Base-by-base conservation (phyloP, 2,888 invertebrate genomes). In the Spicauda simplicius region DNA sequence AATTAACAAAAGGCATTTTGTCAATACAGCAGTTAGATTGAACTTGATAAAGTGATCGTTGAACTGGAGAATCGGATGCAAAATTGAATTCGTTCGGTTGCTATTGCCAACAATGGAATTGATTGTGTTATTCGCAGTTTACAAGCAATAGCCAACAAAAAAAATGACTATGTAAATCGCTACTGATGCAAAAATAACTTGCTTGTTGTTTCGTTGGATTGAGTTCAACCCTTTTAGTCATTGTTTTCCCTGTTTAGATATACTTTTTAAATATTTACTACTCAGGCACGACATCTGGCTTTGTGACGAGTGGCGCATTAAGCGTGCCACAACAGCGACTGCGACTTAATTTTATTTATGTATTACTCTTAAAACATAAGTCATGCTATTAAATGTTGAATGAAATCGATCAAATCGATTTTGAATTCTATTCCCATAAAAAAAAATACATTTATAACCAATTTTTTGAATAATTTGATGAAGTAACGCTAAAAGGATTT, bases 111-210 rank as follows among this genome's bases (percentile, higher is more conserved):
- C 69, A 69, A 68, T 76, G 77, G 69, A 82, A 85, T 84, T 81
- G 80, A 86, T 86, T 85, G 73, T 73, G 73, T 80, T 80, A 78
- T 84, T 84, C 83, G 83, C 82, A 84, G 84, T 80, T 83, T 83
- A 84, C 82, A 81, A 81, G 80, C 77, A 77, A 75, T 70, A 69
- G 74, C 75, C 76, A 76, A 82, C 79, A 85, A 88, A 86, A 89
- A 83, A 80, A 79, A 74, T 71, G 71, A 80, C 71, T 71, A 81
- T 75, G 87, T 85, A 86, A 87, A 88, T 84, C 83, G 80, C 80
- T 77, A 72, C 74, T 73, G 76, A 73, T 71, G 78, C 75, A 79
- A 85, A 83, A 84, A 84, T 85, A 84, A 87, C 85, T 80, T 81
- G 80, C 78, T 77, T 80, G 75, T 80, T 79, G 78, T 79, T 73